Percentiles rank a stretch among this genome's conserved stretches.
Conservation (phyloP, 1,140 invertebrate species). For the Ephestia elutella region DNA sequence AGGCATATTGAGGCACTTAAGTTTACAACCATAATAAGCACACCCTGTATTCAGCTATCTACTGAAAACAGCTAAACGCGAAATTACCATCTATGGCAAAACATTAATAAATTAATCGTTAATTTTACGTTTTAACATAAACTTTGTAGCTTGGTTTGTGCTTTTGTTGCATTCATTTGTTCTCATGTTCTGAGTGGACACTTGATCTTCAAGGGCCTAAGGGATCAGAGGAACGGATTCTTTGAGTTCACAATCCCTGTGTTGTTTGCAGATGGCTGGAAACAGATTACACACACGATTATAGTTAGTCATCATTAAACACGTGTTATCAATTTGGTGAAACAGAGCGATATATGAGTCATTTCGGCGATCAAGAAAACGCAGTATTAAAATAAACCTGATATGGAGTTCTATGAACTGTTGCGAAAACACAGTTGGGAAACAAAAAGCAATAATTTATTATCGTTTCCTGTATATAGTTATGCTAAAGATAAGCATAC, state of each 20-base stretch:
- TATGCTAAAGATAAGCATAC: not conserved
- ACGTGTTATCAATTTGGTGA: not conserved
- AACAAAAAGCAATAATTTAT: not conserved
- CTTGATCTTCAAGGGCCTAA: slow-evolving; percentile 15
- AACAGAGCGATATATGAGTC: not conserved
- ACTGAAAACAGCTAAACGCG: slow-evolving; percentile 12
- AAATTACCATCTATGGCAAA: slow-evolving; percentile 31
- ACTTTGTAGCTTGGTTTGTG: slow-evolving; percentile 65
- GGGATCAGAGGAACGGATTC: slow-evolving; percentile 68
- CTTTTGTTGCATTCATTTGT: slow-evolving; percentile 53
- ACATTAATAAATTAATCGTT: slow-evolving; percentile 31
- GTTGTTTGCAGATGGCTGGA: slow-evolving; percentile 57
- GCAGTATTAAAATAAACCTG: not conserved
- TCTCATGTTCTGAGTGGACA: slow-evolving; percentile 32
- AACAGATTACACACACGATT: slow-evolving; percentile 7
- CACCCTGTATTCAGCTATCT: slow-evolving; percentile 8
- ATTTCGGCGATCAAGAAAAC: not conserved
- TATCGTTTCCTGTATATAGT: not conserved
- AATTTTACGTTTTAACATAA: slow-evolving; percentile 26
- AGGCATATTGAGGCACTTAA: slow-evolving; percentile 67
- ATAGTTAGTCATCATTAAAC: not conserved
- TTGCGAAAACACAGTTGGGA: not conserved
- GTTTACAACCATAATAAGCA: slow-evolving; percentile 49
- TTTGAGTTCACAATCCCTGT: slow-evolving; percentile 55
- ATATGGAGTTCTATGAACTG: not conserved